Percentiles rank a stretch among this genome's conserved stretches.
Evolutionary conservation across 1,140 invertebrate genomes (phyloP).

Genomic region (Sarcophaga bullata): DNA sequence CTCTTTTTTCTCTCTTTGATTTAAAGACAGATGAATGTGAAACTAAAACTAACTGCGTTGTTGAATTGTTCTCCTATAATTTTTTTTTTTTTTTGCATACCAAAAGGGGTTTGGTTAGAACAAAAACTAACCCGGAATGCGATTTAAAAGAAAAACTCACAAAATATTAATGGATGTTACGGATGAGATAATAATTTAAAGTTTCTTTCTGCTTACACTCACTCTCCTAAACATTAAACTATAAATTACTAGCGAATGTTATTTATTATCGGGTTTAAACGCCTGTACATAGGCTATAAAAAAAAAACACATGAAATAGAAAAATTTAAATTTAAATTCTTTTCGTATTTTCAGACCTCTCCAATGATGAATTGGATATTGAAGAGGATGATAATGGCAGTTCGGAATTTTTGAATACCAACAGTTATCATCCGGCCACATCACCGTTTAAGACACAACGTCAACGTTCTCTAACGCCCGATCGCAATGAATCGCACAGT

Average conservation of each 20-base stretch:
- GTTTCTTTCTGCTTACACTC: not conserved
- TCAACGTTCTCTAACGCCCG: slow-evolving; percentile 60
- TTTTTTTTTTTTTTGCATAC: not conserved
- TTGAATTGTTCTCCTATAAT: not conserved
- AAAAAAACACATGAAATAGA: not conserved
- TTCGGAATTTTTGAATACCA: slow-evolving; percentile 55
- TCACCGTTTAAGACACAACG: slow-evolving; percentile 60
- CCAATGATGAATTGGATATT: slow-evolving; percentile 63
- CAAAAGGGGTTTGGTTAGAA: not conserved
- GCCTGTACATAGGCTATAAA: not conserved
- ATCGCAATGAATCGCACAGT: slow-evolving; percentile 62
- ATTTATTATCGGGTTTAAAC: not conserved
- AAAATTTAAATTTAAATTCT: slow-evolving; percentile 8
- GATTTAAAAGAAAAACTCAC: not conserved
- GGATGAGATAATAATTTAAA: slow-evolving; percentile 12
- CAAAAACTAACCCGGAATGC: not conserved
- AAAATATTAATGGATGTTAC: slow-evolving; percentile 3
- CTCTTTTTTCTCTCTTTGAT: not conserved
- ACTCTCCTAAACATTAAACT: not conserved
- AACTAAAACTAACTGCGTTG: not conserved
- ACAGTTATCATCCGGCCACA: slow-evolving; percentile 56
- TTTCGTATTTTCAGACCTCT: slow-evolving; percentile 54
- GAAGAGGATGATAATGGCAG: slow-evolving; percentile 57
- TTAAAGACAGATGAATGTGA: not conserved
- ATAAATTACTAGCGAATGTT: not conserved